phyloP scores from a whole-genome alignment of 2,113 vertebrate species.

The Lathamus discolor region DNA sequence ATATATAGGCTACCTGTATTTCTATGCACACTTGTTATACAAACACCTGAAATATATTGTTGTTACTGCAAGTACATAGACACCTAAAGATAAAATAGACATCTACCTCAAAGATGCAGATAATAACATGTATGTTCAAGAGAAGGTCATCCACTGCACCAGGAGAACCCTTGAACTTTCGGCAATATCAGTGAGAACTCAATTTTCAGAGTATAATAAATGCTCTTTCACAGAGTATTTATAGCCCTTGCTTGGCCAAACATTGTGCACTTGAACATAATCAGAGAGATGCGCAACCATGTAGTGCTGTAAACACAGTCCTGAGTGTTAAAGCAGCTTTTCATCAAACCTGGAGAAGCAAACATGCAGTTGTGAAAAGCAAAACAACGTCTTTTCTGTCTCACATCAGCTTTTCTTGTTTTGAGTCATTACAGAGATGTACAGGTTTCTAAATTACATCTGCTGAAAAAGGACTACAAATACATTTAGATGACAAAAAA shows the following conservation, averaged over 20 bases:
- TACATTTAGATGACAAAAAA: neutral
- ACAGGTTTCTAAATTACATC: neutral
- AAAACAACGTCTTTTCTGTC: neutral
- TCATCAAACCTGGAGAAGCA: neutral
- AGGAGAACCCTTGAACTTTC: neutral
- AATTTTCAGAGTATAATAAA: neutral
- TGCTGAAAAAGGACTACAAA: neutral
- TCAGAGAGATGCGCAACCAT: neutral
- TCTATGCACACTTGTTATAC: neutral
- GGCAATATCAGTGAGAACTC: neutral
- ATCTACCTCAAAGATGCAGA: neutral
- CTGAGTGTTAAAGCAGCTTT: neutral
- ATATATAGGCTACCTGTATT: neutral
- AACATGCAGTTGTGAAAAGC: neutral
- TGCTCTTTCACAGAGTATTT: neutral
- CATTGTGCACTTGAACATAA: neutral
- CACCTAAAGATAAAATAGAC: neutral
- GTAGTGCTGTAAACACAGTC: neutral
- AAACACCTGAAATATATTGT: neutral
- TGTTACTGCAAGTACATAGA: neutral
- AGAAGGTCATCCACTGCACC: neutral
- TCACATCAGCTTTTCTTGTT: neutral
- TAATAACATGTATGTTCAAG: neutral
- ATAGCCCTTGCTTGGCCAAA: neutral
- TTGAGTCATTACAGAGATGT: neutral